Evolutionary conservation across 2,888 invertebrate species (phyloP).

Genomic region (Myopa tessellatipennis): DNA sequence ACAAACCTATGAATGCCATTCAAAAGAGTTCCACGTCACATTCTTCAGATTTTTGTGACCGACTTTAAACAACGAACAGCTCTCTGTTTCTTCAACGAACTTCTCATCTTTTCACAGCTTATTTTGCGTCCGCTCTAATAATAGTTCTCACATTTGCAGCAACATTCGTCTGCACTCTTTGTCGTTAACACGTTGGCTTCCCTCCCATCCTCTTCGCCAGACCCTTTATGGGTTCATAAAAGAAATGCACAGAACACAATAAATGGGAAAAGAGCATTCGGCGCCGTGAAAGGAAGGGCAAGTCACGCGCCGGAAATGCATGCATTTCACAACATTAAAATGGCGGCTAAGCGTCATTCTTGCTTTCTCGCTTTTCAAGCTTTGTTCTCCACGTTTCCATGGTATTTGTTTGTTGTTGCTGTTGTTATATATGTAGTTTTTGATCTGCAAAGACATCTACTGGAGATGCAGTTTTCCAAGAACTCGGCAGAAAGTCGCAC

Average conservation of each 20-base stretch:
- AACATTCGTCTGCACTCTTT: neutral
- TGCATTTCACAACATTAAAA: conserved; percentile 20
- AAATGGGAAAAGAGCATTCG: neutral
- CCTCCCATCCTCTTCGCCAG: neutral
- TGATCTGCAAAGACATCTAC: conserved; percentile 24
- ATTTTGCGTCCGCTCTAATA: neutral
- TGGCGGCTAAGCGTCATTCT: conserved; percentile 20
- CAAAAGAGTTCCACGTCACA: neutral
- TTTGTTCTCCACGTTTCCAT: neutral
- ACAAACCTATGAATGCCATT: conserved; percentile 23
- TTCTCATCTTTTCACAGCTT: neutral
- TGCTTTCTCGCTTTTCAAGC: neutral
- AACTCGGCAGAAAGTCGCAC: conserved; percentile 36
- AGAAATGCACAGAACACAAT: neutral
- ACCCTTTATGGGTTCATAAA: neutral
- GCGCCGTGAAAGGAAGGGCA: neutral
- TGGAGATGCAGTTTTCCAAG: conserved; percentile 22
- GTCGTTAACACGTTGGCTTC: neutral
- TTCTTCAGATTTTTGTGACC: neutral
- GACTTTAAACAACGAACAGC: neutral
- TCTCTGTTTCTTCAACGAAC: too few relatives aligned
- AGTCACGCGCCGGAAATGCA: conserved; percentile 2
- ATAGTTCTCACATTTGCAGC: neutral
- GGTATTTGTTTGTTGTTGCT: neutral
- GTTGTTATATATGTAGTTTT: neutral